phyloP scores from a whole-genome alignment of 2,113 vertebrate genomes.

The Toxotes jaculatrix region DNA sequence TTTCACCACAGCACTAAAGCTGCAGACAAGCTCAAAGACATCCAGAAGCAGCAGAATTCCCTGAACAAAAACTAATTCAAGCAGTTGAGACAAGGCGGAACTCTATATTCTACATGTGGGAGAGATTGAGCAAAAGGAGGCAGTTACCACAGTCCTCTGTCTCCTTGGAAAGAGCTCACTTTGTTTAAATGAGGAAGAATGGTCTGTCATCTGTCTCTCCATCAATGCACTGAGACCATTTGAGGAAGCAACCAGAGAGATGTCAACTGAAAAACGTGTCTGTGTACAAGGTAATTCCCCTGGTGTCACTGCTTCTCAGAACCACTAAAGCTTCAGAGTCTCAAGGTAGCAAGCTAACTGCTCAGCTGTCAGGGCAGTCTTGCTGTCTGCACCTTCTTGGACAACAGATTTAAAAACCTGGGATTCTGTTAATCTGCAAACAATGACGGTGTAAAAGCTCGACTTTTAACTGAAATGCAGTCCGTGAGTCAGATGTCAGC shows the following conservation, averaged over 20 bases:
- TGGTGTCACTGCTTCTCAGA: slow-evolving; percentile 43
- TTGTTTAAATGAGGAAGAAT: too few relatives aligned
- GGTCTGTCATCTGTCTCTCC: slow-evolving; percentile 1
- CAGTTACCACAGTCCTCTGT: slow-evolving; percentile 43
- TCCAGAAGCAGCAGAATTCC: neutral
- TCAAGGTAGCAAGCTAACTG: slow-evolving; percentile 37
- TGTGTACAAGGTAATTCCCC: slow-evolving; percentile 43
- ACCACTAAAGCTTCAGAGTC: neutral
- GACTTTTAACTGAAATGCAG: slow-evolving; percentile 35
- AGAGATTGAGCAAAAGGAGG: slow-evolving; percentile 3
- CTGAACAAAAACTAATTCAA: neutral
- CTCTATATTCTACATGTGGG: neutral
- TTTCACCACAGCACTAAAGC: neutral
- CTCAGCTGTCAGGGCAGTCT: too few relatives aligned
- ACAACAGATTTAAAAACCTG: slow-evolving; percentile 32
- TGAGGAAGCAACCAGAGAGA: slow-evolving; percentile 51
- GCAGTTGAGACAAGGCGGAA: neutral
- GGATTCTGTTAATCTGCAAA: slow-evolving; percentile 18
- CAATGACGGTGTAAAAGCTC: neutral
- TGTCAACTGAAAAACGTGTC: slow-evolving; percentile 53
- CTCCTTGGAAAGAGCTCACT: too few relatives aligned
- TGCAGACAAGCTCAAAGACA: neutral
- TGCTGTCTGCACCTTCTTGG: slow-evolving; percentile 31
- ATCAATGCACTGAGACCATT: slow-evolving; percentile 61
- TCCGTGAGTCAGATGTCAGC: neutral